Base-by-base conservation (phyloP, 2,797 vertebrate species). In the Gymnopithys bicolor region DNA sequence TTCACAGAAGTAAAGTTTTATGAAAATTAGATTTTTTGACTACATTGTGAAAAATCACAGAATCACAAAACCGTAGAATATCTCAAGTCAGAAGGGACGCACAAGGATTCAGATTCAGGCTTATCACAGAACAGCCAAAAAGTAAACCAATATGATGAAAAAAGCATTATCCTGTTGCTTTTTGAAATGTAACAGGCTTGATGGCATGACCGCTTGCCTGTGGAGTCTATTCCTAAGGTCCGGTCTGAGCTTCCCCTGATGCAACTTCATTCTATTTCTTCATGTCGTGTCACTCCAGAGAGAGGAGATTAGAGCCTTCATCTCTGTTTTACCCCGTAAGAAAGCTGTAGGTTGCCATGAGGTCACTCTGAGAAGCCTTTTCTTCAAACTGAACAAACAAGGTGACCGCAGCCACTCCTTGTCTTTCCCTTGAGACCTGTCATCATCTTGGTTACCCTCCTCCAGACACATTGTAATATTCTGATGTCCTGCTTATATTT, bases 311-410 rank as follows among this genome's bases (percentile, higher is more conserved):
- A 62, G 1, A 49, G 18, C 7, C 7, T 84, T 9, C 10, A 4
- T 4, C 27, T 30, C 9, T 0, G 0, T 17, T 45, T n/a, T 22
- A 56, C 2, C 2, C 2, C 1, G 33, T 27, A 23, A 12, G 63
- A 9, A 66, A 67, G 3, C 3, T 67, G 13, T 33, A 48, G 9
- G 3, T 11, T 45, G 21, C 11, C 5, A 21, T 14, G 18, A 69
- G 9, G 5, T 41, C 19, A 41, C 3, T 6, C 13, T 41, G 41
- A 41, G 41, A 41, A 83, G 6, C 14, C 23, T 60, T 63, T 43
- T 43, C 14, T 49, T 11, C 11, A 30, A 25, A n/a, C 2, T n/a
- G 19, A 45, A 3, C 9, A 32, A 69, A 69, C 11, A 35, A 45
- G 39, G 4, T 48, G 32, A 53, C 17, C 5, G 59, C 19, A 58